phyloP scores from a whole-genome alignment of 2,113 vertebrate species.

The Rhizomys pruinosus region DNA sequence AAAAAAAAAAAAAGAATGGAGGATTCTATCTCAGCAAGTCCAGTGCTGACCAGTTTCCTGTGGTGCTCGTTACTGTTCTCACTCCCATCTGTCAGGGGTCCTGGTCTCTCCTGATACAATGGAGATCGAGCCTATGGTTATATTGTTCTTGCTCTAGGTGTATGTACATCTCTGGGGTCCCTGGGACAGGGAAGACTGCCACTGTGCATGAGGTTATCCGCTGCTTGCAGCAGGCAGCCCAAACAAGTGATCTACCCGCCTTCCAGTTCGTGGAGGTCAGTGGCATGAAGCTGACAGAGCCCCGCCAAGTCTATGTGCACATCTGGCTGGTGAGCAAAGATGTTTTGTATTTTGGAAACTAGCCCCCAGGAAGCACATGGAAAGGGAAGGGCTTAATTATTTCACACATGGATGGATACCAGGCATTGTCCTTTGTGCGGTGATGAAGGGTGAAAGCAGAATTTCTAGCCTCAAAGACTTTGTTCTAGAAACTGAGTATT shows the following conservation, averaged over 20 bases:
- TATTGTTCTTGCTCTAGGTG: conserved; percentile 86
- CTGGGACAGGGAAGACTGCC: conserved; percentile 97
- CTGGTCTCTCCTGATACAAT: neutral
- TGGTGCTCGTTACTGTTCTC: neutral
- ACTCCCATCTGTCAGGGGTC: neutral
- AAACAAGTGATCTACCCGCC: conserved; percentile 88
- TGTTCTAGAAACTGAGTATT: conserved; percentile 8
- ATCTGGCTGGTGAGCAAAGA: conserved; percentile 91
- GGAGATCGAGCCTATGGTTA: neutral
- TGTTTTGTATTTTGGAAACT: neutral
- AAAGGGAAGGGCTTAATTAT: conserved; percentile 8
- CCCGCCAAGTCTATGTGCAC: conserved; percentile 96
- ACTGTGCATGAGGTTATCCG: conserved; percentile 95
- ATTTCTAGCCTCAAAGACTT: conserved; percentile 10
- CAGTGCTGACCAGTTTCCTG: neutral
- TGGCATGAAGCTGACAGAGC: conserved; percentile 99
- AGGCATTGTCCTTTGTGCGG: neutral
- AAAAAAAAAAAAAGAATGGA: too few relatives aligned
- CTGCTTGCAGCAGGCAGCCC: conserved; percentile 90
- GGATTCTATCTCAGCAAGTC: neutral
- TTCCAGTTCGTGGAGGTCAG: conserved; percentile 95
- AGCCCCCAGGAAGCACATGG: neutral
- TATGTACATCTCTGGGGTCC: conserved; percentile 98
- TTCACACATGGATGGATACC: neutral
- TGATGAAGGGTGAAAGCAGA: neutral